These are phyloP conservation scores for Himalopsyche kuldschensis DNA, from an alignment of 2,888 invertebrate genomes.

Conservation along the genomic window DNA sequence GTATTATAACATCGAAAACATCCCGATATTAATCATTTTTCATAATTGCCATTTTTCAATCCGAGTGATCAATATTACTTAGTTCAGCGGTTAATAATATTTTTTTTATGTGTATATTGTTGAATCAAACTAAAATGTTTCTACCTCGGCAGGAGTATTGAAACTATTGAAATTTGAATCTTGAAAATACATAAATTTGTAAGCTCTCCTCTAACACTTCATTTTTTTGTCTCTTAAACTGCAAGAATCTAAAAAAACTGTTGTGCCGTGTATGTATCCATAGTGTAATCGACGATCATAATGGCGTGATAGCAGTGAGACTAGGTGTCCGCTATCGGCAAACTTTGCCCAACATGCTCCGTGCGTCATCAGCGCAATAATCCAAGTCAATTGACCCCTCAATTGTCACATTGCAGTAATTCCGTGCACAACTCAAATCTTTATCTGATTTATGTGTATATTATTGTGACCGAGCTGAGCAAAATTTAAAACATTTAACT, in stretches of 20 bases:
- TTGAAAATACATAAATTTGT: no score
- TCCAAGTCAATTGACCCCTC: constrained; percentile 25
- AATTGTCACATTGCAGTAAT: neutral
- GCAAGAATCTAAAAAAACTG: neutral
- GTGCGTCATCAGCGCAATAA: constrained; percentile 31
- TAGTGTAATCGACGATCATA: neutral
- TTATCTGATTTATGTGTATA: neutral
- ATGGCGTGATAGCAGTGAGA: neutral
- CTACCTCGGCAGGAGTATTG: no score
- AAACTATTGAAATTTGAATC: no score
- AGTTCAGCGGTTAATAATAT: no score
- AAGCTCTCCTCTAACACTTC: no score
- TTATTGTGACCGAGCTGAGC: neutral
- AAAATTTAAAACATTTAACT: neutral
- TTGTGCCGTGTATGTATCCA: neutral
- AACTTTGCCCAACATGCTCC: constrained; percentile 28
- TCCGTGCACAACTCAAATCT: neutral
- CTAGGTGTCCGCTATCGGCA: constrained; percentile 21
- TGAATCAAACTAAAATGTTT: no score
- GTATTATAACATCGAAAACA: no score
- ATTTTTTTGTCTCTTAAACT: no score
- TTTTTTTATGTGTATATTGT: no score
- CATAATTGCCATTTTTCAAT: no score
- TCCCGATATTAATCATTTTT: no score
- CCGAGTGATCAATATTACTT: no score